Conservation (phyloP, 2,797 vertebrate genomes). For the Harpagifer antarcticus region DNA sequence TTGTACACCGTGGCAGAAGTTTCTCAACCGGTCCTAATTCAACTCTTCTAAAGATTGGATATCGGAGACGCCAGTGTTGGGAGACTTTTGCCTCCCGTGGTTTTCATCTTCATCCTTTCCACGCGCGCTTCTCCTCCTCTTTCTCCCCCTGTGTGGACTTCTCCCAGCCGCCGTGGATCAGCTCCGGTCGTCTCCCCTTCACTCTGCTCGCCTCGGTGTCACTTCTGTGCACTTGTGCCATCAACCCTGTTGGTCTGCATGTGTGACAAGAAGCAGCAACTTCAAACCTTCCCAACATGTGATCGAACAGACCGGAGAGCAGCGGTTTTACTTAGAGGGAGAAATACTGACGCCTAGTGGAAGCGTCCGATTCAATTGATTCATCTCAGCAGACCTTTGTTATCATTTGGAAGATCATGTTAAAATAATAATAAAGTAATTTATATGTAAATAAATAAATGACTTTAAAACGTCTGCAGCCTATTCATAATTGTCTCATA, state of each 20-base stretch:
- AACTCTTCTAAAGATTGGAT: conserved; percentile 41
- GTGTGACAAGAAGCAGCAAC: conserved; percentile 82
- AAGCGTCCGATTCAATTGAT: conserved; percentile 15
- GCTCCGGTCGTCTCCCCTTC: conserved; percentile 50
- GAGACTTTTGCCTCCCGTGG: conserved; percentile 60
- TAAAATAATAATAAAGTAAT: no score
- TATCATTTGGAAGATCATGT: conserved; percentile 41
- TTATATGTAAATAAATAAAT: not conserved
- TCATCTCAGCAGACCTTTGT: conserved; percentile 70
- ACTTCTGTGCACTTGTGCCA: conserved; percentile 79
- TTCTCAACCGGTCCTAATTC: conserved; percentile 65
- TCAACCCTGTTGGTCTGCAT: conserved; percentile 79
- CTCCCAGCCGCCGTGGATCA: conserved; percentile 29
- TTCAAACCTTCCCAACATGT: conserved; percentile 75
- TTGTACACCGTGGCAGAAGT: conserved; percentile 82
- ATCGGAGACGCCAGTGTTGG: conserved; percentile 52
- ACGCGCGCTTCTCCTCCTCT: conserved; percentile 8
- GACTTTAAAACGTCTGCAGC: conserved; percentile 1
- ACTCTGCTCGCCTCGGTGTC: conserved; percentile 58
- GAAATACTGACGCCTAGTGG: conserved; percentile 74
- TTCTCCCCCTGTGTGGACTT: conserved; percentile 9
- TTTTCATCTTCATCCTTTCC: conserved; percentile 71
- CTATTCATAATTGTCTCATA: conserved; percentile 6
- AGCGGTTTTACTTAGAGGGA: conserved; percentile 36
- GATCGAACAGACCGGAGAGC: conserved; percentile 61